Conservation (phyloP, 2,888 invertebrate genomes). For the Crossocerus cetratus region DNA sequence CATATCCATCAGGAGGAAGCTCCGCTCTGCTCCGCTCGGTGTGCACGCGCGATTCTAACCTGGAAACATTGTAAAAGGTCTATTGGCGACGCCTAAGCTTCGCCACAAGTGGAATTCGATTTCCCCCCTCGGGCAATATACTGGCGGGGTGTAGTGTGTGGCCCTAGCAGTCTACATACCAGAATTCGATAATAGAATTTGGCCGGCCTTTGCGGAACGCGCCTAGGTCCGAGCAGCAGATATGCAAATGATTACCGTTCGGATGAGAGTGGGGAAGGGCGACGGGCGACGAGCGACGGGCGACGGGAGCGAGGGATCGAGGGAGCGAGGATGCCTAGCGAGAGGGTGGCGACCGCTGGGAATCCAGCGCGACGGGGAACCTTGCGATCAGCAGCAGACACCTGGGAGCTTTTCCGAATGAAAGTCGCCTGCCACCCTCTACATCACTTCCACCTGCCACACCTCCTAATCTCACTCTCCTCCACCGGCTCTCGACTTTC, state of each 20-base stretch:
- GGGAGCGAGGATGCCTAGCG: slow-evolving; percentile 55
- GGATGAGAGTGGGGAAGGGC: slow-evolving; percentile 17
- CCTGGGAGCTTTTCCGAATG: slow-evolving; percentile 22
- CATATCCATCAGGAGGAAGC: too few relatives aligned
- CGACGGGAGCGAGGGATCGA: too few relatives aligned
- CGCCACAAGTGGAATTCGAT: too few relatives aligned
- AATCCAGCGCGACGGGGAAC: slow-evolving; percentile 41
- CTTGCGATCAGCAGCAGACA: slow-evolving; percentile 50
- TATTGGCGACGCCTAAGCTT: too few relatives aligned
- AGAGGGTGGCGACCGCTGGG: slow-evolving; percentile 55
- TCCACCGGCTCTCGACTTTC: too few relatives aligned
- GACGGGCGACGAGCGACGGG: too few relatives aligned
- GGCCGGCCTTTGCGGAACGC: slow-evolving; percentile 66
- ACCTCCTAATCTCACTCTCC: too few relatives aligned
- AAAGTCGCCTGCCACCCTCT: slow-evolving; percentile 7
- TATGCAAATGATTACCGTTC: slow-evolving; percentile 69
- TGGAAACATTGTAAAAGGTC: too few relatives aligned
- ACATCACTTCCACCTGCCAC: neutral
- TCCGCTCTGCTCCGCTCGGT: too few relatives aligned
- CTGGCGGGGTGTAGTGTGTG: neutral
- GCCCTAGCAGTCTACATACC: slow-evolving; percentile 48
- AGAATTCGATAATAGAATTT: slow-evolving; percentile 69
- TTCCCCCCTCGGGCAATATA: too few relatives aligned
- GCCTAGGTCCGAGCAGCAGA: slow-evolving; percentile 62
- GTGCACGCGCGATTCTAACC: too few relatives aligned